Percentiles rank a stretch among this genome's conserved stretches.
phyloP scores from a whole-genome alignment of 2,797 vertebrate genomes.

The Acipenser transmontanus region DNA sequence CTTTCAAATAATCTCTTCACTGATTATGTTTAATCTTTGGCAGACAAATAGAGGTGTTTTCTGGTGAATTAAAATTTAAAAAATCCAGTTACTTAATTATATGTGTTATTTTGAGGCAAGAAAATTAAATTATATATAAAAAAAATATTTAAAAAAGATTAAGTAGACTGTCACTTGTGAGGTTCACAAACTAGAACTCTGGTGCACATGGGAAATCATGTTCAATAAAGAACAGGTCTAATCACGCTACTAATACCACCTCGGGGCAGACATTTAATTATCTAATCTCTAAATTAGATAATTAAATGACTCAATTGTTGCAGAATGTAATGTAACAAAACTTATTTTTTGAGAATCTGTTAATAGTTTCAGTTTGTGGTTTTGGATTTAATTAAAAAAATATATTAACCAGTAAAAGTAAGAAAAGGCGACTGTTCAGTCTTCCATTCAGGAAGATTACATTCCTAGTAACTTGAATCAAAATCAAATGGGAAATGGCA shows the following conservation, averaged over 20 bases:
- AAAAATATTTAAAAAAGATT: not conserved
- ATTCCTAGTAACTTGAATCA: too few relatives aligned
- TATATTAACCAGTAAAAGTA: too few relatives aligned
- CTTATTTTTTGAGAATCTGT: slow-evolving; percentile 15
- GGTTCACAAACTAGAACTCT: not conserved
- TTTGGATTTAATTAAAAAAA: slow-evolving; percentile 4
- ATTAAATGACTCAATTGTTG: slow-evolving; percentile 16
- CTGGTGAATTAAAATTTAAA: not conserved
- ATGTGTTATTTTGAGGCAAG: not conserved
- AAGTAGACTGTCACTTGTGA: not conserved
- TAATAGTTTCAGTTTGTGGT: slow-evolving; percentile 16
- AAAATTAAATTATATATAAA: not conserved
- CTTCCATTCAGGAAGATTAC: too few relatives aligned
- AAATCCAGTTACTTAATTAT: not conserved
- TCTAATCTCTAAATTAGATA: slow-evolving; percentile 7
- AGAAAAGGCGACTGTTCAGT: too few relatives aligned
- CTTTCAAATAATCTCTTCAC: too few relatives aligned
- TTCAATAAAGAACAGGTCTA: not conserved
- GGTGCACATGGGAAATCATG: not conserved
- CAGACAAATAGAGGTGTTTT: not conserved
- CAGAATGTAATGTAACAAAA: slow-evolving; percentile 10
- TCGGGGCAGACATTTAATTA: not conserved
- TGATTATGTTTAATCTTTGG: too few relatives aligned
- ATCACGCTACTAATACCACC: not conserved
- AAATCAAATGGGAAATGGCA: too few relatives aligned